A percentile compares a stretch with the other conserved stretches of the same genome.
Evolutionary conservation across 23 tunicate species (phyloP).

Genomic region (Diplosoma virens): DNA sequence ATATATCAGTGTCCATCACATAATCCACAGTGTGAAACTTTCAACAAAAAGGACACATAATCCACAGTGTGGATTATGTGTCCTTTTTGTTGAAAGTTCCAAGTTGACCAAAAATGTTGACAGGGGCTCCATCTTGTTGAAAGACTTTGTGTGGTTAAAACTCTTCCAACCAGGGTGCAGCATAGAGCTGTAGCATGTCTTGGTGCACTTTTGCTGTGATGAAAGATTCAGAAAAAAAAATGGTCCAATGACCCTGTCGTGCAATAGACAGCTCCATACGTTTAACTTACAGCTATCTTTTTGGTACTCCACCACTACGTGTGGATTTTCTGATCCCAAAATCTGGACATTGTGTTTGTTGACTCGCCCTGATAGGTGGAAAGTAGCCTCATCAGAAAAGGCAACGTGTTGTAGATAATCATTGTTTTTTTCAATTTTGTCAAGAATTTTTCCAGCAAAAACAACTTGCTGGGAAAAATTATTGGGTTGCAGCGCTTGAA

Average conservation of each 20-base stretch:
- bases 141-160: not conserved
- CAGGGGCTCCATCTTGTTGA: slow-evolving; percentile 16
- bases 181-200: slow-evolving; percentile 1
- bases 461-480: not conserved
- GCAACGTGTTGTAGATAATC: not conserved
- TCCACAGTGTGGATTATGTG: not conserved
- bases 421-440: not conserved
- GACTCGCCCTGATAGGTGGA: not conserved
- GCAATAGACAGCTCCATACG: slow-evolving; percentile 2
- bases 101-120: no score
- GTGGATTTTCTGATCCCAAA: not conserved
- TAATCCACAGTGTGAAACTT: no score
- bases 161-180: not conserved
- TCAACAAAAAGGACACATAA: not conserved
- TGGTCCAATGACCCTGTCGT: slow-evolving; percentile 1
- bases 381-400: not conserved
- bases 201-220: not conserved
- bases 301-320: not conserved
- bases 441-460: not conserved
- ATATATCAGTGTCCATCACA: no score
- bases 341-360: not conserved
- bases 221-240: not conserved
- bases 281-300: not conserved
- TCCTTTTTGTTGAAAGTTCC: no score
- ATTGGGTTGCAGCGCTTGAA: not conserved